Evolutionary conservation across 2,797 vertebrate genomes (phyloP).

Genomic region (Gastrophryne carolinensis): DNA sequence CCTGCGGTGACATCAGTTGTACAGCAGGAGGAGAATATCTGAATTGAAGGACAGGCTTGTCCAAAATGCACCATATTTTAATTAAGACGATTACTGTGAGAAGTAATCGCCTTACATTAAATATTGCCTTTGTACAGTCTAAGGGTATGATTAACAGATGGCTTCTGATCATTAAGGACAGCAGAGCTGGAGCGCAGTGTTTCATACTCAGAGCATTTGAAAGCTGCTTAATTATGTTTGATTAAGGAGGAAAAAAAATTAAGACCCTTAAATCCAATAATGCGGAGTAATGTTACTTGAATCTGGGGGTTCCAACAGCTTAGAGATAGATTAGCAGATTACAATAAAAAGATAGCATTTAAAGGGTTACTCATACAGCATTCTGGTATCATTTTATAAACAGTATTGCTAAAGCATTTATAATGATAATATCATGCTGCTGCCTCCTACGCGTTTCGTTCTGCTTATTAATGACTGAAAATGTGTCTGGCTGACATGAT

Average conservation of each 20-base stretch:
- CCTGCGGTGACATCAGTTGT: constrained; percentile 41
- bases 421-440: constrained; percentile 8
- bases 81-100: constrained; percentile 51
- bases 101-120: constrained; percentile 52
- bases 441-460: not conserved
- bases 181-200: constrained; percentile 22
- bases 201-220: constrained; percentile 39
- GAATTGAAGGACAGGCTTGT: constrained; percentile 46
- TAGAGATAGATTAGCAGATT: constrained; percentile 8
- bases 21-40: constrained; percentile 42
- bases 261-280: constrained; percentile 33
- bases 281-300: constrained; percentile 20
- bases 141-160: constrained; percentile 51
- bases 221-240: constrained; percentile 44
- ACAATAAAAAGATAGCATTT: not conserved
- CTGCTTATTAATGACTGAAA: not conserved
- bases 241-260: constrained; percentile 33
- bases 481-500: constrained; percentile 21
- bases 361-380: constrained; percentile 21
- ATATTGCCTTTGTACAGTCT: constrained; percentile 52
- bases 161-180: constrained; percentile 52
- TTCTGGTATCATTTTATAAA: not conserved
- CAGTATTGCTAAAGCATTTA: constrained; percentile 8
- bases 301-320: not conserved
- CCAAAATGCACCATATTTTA: constrained; percentile 53